Percentiles rank a stretch among this genome's conserved stretches.
Conservation (phyloP, 2,113 vertebrate species). For the Vulpes lagopus region DNA sequence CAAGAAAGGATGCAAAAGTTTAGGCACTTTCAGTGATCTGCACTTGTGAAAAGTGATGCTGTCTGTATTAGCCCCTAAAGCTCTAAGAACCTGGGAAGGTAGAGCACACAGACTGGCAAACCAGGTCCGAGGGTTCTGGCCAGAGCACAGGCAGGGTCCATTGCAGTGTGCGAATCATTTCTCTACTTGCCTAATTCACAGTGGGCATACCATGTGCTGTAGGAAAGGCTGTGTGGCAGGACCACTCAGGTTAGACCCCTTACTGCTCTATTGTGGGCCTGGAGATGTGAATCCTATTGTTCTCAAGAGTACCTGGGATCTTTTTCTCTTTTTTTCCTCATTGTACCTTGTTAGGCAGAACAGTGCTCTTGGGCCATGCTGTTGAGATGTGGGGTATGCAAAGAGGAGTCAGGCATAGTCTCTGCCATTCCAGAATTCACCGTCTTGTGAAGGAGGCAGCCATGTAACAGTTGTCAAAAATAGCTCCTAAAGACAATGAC, state of each 20-base stretch:
- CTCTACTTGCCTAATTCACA: not conserved
- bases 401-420: not conserved
- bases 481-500: not conserved
- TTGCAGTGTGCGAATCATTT: not conserved
- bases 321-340: not conserved
- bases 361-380: not conserved
- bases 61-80: not conserved
- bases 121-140: not conserved
- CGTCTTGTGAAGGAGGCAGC: not conserved
- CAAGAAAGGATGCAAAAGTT: not conserved
- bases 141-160: not conserved
- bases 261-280: not conserved
- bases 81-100: too few species aligned
- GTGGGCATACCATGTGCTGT: not conserved
- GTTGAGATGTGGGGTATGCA: rapidly evolving
- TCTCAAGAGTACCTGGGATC: not conserved
- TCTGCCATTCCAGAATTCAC: not conserved
- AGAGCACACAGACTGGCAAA: not conserved
- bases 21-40: not conserved
- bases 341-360: not conserved
- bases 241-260: not conserved
- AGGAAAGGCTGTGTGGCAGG: not conserved
- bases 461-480: not conserved
- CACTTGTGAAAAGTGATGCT: not conserved
- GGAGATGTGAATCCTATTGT: not conserved